A percentile compares a stretch with the other conserved stretches of the same genome.
These are phyloP conservation scores for Pachycephala philippinensis DNA, from an alignment of 2,113 vertebrate species.

Conservation along the genomic window DNA sequence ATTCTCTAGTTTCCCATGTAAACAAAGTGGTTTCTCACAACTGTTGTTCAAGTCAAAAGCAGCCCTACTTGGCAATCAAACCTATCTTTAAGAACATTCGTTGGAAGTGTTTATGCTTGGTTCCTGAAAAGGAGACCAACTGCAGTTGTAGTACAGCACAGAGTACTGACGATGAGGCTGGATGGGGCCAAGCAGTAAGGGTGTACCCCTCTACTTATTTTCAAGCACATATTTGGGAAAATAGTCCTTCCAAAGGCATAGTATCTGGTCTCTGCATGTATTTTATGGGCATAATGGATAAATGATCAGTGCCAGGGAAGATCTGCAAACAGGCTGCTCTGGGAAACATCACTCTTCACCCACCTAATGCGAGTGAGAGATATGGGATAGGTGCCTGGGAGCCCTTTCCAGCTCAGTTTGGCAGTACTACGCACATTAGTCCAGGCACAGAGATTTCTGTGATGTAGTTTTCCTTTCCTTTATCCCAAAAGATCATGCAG, in stretches of 20 bases:
- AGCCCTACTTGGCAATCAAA: conserved; percentile 2
- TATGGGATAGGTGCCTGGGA: background rate
- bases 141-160: background rate
- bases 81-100: background rate
- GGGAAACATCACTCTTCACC: background rate
- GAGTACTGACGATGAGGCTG: background rate
- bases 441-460: background rate
- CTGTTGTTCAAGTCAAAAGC: background rate
- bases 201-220: background rate
- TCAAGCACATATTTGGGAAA: background rate
- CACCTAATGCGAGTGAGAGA: background rate
- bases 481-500: background rate
- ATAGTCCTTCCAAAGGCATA: background rate
- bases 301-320: background rate
- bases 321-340: background rate
- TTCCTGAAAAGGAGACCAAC: background rate
- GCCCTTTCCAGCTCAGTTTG: background rate
- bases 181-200: background rate
- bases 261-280: background rate
- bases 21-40: conserved; percentile 18
- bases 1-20: background rate
- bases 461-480: background rate
- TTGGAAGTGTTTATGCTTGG: background rate
- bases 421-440: rapidly evolving
- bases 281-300: background rate